A percentile compares a stretch with the other conserved stretches of the same genome.
Evolutionary conservation across 2,113 vertebrate genomes (phyloP).

Genomic region (Lepidothrix coronata): DNA sequence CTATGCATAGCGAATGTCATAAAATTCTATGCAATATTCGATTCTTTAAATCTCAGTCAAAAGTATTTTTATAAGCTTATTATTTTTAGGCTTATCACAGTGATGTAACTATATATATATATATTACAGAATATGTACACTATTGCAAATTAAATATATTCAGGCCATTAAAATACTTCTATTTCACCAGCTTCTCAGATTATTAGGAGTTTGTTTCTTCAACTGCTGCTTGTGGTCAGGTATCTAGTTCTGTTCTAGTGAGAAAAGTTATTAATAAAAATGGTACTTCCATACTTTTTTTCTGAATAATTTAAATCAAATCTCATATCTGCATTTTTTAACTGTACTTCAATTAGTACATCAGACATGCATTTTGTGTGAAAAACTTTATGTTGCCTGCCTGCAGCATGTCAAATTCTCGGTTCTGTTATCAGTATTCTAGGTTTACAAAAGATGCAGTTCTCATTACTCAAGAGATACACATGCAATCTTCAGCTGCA

Average conservation of each 20-base stretch:
- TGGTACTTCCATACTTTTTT: background rate
- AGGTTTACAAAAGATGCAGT: background rate
- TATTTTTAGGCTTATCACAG: background rate
- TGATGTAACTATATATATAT: background rate
- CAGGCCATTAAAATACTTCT: background rate
- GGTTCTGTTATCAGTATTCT: background rate
- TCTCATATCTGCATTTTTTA: background rate
- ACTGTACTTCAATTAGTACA: background rate
- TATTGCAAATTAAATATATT: background rate
- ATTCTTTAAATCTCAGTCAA: background rate
- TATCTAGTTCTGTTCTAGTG: background rate
- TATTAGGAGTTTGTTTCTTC: background rate
- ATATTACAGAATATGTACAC: background rate
- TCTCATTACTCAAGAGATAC: background rate
- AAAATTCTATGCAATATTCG: background rate
- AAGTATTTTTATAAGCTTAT: background rate
- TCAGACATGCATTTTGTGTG: background rate
- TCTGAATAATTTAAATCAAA: background rate
- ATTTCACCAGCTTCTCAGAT: background rate
- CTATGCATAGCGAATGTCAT: fast-evolving
- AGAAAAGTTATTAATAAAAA: background rate
- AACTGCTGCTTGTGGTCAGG: background rate
- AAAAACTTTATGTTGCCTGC: background rate
- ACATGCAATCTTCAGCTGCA: background rate
- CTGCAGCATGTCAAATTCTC: background rate